phyloP scores from a whole-genome alignment of 2,113 vertebrate genomes.

The Chamaea fasciata region DNA sequence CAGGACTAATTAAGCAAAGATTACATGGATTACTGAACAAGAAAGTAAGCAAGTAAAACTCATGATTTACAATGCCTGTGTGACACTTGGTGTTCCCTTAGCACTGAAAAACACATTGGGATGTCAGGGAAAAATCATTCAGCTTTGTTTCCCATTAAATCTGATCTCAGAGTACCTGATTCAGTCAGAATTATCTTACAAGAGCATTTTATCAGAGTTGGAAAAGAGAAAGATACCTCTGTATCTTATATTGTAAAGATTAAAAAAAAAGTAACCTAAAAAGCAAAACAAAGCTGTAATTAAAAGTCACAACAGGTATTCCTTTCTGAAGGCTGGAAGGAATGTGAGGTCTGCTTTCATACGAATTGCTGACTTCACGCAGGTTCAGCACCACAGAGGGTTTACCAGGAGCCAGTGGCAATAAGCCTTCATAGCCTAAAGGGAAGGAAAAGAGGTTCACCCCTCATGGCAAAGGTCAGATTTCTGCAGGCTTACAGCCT shows the following conservation, averaged over 20 bases:
- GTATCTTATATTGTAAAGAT: background rate
- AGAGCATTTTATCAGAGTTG: background rate
- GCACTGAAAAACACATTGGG: background rate
- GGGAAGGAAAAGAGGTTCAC: constrained; percentile 66
- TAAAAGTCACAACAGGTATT: constrained; percentile 28
- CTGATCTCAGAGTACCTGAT: background rate
- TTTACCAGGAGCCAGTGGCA: constrained; percentile 16
- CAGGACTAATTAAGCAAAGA: background rate
- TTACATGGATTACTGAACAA: background rate
- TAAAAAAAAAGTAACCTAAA: background rate
- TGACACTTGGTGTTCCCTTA: background rate
- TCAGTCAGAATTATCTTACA: background rate
- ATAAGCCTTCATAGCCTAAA: constrained; percentile 27
- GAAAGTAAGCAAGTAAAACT: background rate
- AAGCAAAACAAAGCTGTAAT: background rate
- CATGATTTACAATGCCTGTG: background rate
- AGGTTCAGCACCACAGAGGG: constrained; percentile 35
- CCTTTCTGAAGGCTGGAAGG: background rate
- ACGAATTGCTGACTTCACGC: constrained; percentile 32
- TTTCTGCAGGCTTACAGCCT: constrained; percentile 66
- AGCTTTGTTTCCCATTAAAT: background rate
- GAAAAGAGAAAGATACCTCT: background rate
- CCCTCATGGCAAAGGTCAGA: constrained; percentile 76
- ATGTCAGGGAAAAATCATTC: background rate
- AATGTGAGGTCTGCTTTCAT: constrained; percentile 21